Evolutionary conservation across 2,888 invertebrate species (phyloP).

Genomic region (Neelides folsomi): DNA sequence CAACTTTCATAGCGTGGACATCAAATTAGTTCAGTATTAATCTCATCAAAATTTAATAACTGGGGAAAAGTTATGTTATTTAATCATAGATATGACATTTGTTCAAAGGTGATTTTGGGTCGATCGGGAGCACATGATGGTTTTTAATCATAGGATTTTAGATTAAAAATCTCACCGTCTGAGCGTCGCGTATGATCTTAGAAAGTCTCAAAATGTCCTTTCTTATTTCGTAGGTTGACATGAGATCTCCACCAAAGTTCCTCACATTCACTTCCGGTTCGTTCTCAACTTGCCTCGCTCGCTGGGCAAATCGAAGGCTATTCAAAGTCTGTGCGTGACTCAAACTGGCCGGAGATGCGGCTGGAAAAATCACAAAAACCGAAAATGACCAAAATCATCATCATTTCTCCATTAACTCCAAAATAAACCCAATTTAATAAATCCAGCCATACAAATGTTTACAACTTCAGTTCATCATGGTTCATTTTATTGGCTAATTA

Average conservation of each 20-base stretch:
- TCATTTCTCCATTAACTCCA: too few relatives aligned
- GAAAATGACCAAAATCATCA: too few relatives aligned
- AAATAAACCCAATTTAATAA: too few relatives aligned
- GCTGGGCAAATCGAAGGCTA: constrained; percentile 64
- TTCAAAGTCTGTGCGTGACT: constrained; percentile 68
- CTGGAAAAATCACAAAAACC: constrained; percentile 41
- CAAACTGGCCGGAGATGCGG: constrained; percentile 59
- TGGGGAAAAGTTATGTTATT: too few relatives aligned
- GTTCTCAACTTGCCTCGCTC: constrained; percentile 57
- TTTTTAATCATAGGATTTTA: too few relatives aligned
- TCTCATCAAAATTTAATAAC: too few relatives aligned
- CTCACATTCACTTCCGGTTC: constrained; percentile 45
- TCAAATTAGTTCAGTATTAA: too few relatives aligned
- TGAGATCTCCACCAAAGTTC: constrained; percentile 9
- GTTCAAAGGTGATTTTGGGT: too few relatives aligned
- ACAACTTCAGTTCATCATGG: not conserved
- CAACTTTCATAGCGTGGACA: too few relatives aligned
- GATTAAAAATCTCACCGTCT: constrained; percentile 28
- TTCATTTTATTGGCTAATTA: not conserved
- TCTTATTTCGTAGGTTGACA: constrained; percentile 28
- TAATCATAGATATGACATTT: too few relatives aligned
- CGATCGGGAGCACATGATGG: too few relatives aligned
- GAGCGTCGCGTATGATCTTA: constrained; percentile 28
- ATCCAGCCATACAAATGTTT: too few relatives aligned
- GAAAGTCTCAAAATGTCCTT: constrained; percentile 31